Base-by-base conservation (phyloP, 1,140 invertebrate genomes). In the Rhopalosiphum maidis region DNA sequence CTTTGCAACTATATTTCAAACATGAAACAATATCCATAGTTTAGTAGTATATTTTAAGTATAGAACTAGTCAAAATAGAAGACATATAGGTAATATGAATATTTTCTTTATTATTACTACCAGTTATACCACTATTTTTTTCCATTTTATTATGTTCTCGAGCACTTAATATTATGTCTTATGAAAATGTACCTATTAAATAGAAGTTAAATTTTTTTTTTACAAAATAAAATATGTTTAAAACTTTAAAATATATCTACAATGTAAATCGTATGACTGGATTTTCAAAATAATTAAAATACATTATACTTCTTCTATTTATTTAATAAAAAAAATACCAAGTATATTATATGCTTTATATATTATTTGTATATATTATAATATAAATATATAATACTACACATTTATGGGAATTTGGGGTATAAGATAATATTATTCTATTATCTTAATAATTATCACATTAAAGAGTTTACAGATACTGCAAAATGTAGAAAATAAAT, bases 201-300 rank as follows among this genome's bases (percentile, higher is more conserved):
- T 77, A 77, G 60, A 15, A 77, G 21, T 83, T 83, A 8, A 23
- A 83, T 37, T 83, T n/a, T 77, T 18, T n/a, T 18, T n/a, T 83
- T 68, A 68, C 37, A 23, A 82, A 82, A 82, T 83, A 2, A 22
- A 37, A 83, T 8, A 83, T 37, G 22, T 37, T 83, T 37, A 83
- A 83, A 83, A 83, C 35, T 83, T 37, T 37, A 35, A 82, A 82
- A 83, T 23, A 37, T 83, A 37, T 83, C 18, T 83, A 37, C 35
- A 83, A 83, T 83, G 77, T 83, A 37, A 83, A 83, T 37, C 35
- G 77, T 83, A 83, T 83, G 77, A 83, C 77, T 83, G 77, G 77
- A 83, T 83, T 83, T 83, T 83, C n/a, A 83, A 37, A 83, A 83
- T 77, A 77, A 77, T 77, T 77, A n/a, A n/a, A 77, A n/a, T 35